Percentiles rank a stretch among this genome's conserved stretches.
phyloP scores from a whole-genome alignment of 2,113 vertebrate genomes.

The Pituophis catenifer region DNA sequence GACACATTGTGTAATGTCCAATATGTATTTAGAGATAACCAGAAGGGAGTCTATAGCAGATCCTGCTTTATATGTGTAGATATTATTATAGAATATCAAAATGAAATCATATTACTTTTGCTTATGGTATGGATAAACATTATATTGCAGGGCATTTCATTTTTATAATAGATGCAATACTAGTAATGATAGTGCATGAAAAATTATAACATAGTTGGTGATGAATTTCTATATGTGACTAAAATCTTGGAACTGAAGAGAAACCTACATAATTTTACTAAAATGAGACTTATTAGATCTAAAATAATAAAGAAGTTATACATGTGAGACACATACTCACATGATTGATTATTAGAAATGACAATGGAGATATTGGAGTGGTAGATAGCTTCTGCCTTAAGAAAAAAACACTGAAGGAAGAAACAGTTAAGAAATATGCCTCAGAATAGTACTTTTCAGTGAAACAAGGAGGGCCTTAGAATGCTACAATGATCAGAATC shows the following conservation, averaged over 20 bases:
- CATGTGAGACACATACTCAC: background rate
- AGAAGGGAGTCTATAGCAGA: background rate
- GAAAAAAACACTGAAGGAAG: too few relatives aligned
- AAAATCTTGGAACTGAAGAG: background rate
- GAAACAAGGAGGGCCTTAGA: background rate
- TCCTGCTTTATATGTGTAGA: too few relatives aligned
- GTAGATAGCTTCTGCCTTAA: background rate
- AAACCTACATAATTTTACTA: background rate
- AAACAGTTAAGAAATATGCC: background rate
- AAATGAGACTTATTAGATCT: background rate
- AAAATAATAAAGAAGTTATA: background rate
- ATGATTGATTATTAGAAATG: background rate
- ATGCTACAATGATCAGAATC: background rate
- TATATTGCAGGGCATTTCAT: background rate
- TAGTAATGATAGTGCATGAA: background rate
- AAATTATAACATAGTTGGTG: background rate
- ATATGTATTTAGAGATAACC: background rate
- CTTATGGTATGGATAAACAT: background rate
- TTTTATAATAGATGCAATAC: background rate
- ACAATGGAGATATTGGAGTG: background rate
- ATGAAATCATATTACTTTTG: background rate
- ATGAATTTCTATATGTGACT: background rate
- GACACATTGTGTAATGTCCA: background rate
- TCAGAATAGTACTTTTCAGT: background rate
- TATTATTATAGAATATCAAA: background rate